These are phyloP conservation scores for Ischnura elegans DNA, from an alignment of 2,888 invertebrate species.

Conservation along the genomic window DNA sequence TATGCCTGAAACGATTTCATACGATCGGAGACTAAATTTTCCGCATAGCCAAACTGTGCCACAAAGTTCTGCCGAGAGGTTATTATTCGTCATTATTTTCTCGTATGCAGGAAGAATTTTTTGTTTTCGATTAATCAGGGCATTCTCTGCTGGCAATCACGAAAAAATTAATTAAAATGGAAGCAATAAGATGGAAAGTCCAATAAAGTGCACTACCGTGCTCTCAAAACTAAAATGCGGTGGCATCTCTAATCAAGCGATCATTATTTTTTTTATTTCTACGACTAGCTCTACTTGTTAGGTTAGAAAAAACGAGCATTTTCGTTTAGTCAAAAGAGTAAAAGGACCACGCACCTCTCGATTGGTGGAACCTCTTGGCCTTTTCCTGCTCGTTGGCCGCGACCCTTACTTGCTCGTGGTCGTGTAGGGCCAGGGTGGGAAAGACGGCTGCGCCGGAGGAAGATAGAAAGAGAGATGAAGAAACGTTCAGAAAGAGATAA, in stretches of 20 bases:
- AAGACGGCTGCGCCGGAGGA: conserved; percentile 67
- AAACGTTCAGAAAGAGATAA: background rate
- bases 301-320: background rate
- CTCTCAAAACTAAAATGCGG: background rate
- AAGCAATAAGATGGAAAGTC: background rate
- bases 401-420: conserved; percentile 67
- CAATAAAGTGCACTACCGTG: background rate
- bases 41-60: too few relatives aligned
- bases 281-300: background rate
- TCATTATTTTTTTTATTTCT: too few relatives aligned
- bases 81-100: too few relatives aligned
- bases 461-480: conserved; percentile 27
- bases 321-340: background rate
- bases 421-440: conserved; percentile 68
- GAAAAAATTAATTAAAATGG: too few relatives aligned
- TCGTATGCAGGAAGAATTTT: too few relatives aligned
- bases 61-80: background rate
- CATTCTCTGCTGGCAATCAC: background rate
- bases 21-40: too few relatives aligned
- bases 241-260: background rate
- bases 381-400: conserved; percentile 67
- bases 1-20: too few relatives aligned
- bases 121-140: background rate
- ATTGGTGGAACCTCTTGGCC: conserved; percentile 55
- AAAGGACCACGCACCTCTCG: conserved; percentile 44